phyloP scores from a whole-genome alignment of 2,797 vertebrate genomes.

The Phalanger gymnotis region DNA sequence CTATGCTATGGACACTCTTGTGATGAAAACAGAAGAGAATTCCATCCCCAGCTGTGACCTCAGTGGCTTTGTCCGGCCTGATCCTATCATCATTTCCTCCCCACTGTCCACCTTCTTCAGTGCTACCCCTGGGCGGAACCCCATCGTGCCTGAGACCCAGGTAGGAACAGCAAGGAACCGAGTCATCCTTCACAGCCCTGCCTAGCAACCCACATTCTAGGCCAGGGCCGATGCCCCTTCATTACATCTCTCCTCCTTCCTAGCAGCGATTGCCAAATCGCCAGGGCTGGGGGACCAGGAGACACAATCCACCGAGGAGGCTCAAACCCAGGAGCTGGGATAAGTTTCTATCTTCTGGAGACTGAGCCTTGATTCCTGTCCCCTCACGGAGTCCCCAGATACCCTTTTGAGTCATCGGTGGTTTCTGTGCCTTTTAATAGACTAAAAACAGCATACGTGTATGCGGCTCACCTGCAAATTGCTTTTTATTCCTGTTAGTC shows the following conservation, averaged over 20 bases:
- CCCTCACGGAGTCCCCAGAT: constrained; percentile 33
- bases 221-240: background rate
- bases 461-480: constrained; percentile 61
- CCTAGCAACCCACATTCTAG: background rate
- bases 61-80: constrained; percentile 96
- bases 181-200: rapidly evolving
- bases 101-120: constrained; percentile 99
- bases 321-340: background rate
- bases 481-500: constrained; percentile 67
- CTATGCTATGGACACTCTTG: constrained; percentile 98
- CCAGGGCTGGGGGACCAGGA: background rate
- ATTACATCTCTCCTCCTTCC: background rate
- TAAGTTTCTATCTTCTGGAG: background rate
- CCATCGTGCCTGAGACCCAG: constrained; percentile 99
- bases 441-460: constrained; percentile 63
- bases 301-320: background rate
- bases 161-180: constrained; percentile 79
- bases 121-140: constrained; percentile 92
- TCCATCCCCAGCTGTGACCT: constrained; percentile 99
- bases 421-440: constrained; percentile 58
- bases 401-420: constrained; percentile 43
- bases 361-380: constrained; percentile 22
- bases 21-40: constrained; percentile 99
- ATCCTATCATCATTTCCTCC: constrained; percentile 97
- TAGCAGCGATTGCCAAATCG: background rate